Conservation (phyloP, 2,113 vertebrate species). For the Eurypyga helias region DNA sequence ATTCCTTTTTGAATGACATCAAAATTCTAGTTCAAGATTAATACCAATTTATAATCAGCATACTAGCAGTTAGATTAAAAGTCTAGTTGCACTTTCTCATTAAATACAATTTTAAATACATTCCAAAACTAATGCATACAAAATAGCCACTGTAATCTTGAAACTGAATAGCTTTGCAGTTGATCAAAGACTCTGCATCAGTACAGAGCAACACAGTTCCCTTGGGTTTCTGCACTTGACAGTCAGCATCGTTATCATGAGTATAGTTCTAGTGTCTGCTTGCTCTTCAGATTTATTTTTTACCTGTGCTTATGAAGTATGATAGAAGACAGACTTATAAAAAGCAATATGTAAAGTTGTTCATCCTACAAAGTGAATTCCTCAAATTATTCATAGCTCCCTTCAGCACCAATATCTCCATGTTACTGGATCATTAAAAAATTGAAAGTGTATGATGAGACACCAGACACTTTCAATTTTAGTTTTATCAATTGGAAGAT, state of each 20-base stretch:
- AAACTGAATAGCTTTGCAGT: background rate
- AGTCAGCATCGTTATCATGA: background rate
- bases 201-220: background rate
- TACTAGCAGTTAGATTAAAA: background rate
- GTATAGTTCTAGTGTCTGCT: background rate
- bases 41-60: background rate
- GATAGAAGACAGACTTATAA: background rate
- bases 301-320: background rate
- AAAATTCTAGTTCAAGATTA: background rate
- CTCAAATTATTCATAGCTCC: background rate
- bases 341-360: background rate
- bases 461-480: background rate
- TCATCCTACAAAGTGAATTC: background rate
- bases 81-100: background rate
- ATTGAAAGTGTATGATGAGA: background rate
- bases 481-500: background rate
- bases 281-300: background rate
- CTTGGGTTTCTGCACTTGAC: background rate
- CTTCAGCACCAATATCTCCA: background rate
- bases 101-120: background rate
- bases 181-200: background rate
- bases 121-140: background rate
- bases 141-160: background rate
- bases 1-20: background rate
- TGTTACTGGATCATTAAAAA: background rate